phyloP scores from a whole-genome alignment of 1,140 invertebrate genomes.

The Drosophila sp. region DNA sequence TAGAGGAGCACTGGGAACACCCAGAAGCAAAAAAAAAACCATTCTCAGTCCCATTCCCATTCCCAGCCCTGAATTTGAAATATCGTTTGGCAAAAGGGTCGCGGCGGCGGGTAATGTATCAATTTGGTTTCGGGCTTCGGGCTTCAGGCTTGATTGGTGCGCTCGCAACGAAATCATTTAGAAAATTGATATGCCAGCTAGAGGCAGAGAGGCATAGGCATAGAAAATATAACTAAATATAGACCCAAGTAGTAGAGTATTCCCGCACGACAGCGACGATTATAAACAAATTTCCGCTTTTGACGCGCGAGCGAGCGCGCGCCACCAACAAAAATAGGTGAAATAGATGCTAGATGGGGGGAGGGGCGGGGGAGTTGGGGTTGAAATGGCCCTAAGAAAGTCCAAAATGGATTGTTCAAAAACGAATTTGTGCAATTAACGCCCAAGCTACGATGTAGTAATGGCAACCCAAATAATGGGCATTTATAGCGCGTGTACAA shows the following conservation, averaged over 20 bases:
- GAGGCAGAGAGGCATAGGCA: conserved; percentile 40
- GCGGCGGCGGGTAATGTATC: conserved; percentile 67
- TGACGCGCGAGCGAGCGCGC: conserved; percentile 71
- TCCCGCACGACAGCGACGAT: conserved; percentile 70
- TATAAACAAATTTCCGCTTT: conserved; percentile 82
- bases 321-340: conserved; percentile 14
- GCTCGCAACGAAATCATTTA: conserved; percentile 69
- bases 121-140: conserved; percentile 57
- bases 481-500: conserved; percentile 62
- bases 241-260: conserved; percentile 4
- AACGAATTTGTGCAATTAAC: conserved; percentile 80
- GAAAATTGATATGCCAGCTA: conserved; percentile 69
- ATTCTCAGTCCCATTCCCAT: neutral
- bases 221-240: conserved; percentile 42
- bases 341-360: conserved; percentile 9
- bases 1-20: conserved; percentile 59
- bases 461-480: conserved; percentile 55
- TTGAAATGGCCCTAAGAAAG: conserved; percentile 48
- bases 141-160: conserved; percentile 61
- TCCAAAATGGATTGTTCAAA: conserved; percentile 67
- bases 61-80: conserved; percentile 57
- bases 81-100: conserved; percentile 37
- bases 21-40: conserved; percentile 58
- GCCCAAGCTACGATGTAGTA: conserved; percentile 35
- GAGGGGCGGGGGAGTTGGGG: conserved; percentile 7